These are phyloP conservation scores for Siniperca knerii DNA, from an alignment of 2,113 vertebrate species.

Conservation along the genomic window DNA sequence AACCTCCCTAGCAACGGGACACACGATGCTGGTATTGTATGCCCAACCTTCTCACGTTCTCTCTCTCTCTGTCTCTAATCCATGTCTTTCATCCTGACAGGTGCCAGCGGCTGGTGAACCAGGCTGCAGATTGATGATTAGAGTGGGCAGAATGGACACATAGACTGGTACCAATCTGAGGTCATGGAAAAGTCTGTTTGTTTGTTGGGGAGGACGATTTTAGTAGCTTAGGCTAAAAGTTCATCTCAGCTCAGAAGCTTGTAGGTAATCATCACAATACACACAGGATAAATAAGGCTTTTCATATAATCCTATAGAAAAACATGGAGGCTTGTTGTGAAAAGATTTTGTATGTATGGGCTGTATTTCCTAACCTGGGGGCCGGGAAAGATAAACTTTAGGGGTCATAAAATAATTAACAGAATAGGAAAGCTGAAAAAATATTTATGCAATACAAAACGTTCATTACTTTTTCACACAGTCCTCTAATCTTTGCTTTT, in stretches of 20 bases:
- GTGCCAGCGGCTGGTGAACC: constrained; percentile 76
- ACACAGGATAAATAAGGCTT: constrained; percentile 6
- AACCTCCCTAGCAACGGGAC: constrained; percentile 74
- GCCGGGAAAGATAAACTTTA: neutral
- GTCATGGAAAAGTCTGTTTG: constrained; percentile 54
- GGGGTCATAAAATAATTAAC: constrained; percentile 5
- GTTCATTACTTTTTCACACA: neutral
- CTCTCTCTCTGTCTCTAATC: constrained; percentile 73
- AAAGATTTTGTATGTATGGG: neutral
- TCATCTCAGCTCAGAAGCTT: constrained; percentile 29
- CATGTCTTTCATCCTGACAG: constrained; percentile 77
- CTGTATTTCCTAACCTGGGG: neutral
- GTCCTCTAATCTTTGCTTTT: neutral
- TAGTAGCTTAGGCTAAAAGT: constrained; percentile 42
- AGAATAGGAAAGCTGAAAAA: neutral
- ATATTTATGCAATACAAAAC: neutral
- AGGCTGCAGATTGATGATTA: constrained; percentile 76
- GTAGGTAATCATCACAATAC: constrained; percentile 7
- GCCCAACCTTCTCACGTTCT: constrained; percentile 71
- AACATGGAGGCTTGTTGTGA: neutral
- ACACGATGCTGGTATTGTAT: constrained; percentile 72
- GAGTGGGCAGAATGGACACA: constrained; percentile 72
- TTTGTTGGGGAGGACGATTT: constrained; percentile 27
- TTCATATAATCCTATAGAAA: constrained; percentile 21
- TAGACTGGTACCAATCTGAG: constrained; percentile 72